A percentile compares a stretch with the other conserved stretches of the same genome.
phyloP scores from a whole-genome alignment of 2,113 vertebrate species.

The Anolis carolinensis region DNA sequence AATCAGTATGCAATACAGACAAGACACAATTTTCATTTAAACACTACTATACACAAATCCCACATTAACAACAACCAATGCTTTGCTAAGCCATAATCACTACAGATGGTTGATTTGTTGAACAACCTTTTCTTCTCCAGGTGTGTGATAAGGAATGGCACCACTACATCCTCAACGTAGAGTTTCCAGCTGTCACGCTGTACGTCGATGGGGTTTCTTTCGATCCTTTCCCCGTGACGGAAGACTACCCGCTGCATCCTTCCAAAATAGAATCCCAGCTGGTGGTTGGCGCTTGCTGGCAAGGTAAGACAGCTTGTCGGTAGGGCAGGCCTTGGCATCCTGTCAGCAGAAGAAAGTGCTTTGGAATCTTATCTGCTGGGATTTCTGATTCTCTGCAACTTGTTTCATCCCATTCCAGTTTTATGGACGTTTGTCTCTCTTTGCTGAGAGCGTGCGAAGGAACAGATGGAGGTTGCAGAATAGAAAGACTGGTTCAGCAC shows the following conservation, averaged over 20 bases:
- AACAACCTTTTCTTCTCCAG: conserved; percentile 60
- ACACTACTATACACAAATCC: too few species aligned
- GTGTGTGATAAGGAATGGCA: conserved; percentile 98
- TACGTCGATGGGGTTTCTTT: conserved; percentile 90
- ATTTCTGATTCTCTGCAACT: neutral
- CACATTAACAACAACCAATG: too few species aligned
- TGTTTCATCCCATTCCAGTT: neutral
- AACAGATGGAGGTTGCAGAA: neutral
- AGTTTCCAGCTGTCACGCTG: conserved; percentile 86
- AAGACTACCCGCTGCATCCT: conserved; percentile 92
- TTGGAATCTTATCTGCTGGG: neutral
- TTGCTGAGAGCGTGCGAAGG: neutral
- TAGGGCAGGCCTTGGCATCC: neutral
- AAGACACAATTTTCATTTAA: too few species aligned
- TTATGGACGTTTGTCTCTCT: neutral
- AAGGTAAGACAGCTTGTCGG: conserved; percentile 79
- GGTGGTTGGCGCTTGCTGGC: conserved; percentile 96
- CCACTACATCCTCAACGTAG: conserved; percentile 93
- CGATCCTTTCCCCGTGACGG: conserved; percentile 93
- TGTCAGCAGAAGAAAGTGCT: neutral
- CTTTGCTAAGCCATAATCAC: too few species aligned
- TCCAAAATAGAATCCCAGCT: conserved; percentile 91
- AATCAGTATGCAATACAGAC: too few species aligned
- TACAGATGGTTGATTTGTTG: too few species aligned
- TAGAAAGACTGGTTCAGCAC: conserved; percentile 21